Conservation (phyloP, 2,113 vertebrate species). For the Callospermophilus lateralis region DNA sequence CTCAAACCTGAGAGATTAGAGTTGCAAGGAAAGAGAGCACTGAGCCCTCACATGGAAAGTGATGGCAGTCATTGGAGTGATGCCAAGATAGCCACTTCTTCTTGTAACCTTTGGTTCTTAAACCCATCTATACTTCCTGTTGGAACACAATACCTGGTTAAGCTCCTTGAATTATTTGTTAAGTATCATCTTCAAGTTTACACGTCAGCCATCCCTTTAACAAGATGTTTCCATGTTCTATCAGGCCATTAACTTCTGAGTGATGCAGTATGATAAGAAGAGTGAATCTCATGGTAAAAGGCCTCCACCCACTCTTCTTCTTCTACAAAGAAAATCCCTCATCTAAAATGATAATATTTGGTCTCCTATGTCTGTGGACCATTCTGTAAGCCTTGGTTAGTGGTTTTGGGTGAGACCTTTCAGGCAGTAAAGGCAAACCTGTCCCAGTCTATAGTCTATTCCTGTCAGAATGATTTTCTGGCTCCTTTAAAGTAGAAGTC, state of each 20-base stretch:
- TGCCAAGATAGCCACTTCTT: background rate
- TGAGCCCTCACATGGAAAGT: background rate
- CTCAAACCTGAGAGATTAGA: background rate
- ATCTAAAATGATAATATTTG: background rate
- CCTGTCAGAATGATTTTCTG: background rate
- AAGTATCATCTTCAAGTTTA: constrained; percentile 14
- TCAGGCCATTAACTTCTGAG: background rate
- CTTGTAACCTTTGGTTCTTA: background rate
- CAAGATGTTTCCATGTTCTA: background rate
- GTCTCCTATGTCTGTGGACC: background rate
- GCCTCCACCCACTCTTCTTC: background rate
- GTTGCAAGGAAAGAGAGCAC: background rate
- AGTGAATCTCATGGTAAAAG: background rate
- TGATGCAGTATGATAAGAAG: background rate
- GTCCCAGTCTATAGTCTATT: background rate
- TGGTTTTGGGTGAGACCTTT: background rate
- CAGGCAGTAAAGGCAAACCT: background rate
- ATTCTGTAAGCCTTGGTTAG: background rate
- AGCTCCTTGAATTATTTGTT: background rate
- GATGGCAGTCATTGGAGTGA: background rate
- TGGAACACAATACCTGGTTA: background rate
- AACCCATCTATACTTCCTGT: background rate
- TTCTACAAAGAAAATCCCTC: background rate
- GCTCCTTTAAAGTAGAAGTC: background rate
- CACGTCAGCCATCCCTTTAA: background rate